These are phyloP conservation scores for Numenius phaeopus DNA, from an alignment of 2,797 vertebrate species.

Conservation along the genomic window DNA sequence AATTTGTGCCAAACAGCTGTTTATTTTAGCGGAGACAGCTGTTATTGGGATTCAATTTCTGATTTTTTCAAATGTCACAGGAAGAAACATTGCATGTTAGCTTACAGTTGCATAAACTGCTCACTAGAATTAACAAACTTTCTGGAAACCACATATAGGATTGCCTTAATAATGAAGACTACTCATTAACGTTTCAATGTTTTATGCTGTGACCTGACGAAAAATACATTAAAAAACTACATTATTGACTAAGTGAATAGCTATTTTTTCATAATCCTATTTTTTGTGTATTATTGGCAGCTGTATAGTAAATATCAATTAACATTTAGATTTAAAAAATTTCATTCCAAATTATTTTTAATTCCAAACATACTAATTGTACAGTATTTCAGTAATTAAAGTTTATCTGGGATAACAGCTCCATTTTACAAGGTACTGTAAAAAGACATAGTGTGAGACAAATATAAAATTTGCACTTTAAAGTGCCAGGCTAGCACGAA, in stretches of 20 bases:
- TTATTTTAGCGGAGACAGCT: slow-evolving; percentile 49
- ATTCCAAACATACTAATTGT: background rate
- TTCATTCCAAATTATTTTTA: background rate
- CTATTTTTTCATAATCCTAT: background rate
- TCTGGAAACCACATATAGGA: background rate
- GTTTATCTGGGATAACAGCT: background rate
- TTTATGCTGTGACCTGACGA: background rate
- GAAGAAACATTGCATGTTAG: background rate
- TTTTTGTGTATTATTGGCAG: background rate
- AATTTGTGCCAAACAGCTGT: slow-evolving; percentile 19
- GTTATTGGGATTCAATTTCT: slow-evolving; percentile 17
- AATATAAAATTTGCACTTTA: background rate
- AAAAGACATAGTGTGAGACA: background rate
- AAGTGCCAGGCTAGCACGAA: background rate
- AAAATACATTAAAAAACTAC: background rate
- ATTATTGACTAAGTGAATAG: background rate
- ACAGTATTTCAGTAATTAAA: background rate
- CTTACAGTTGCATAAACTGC: background rate
- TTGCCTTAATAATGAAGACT: slow-evolving; percentile 36
- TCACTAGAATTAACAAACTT: slow-evolving; percentile 39
- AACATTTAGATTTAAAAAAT: background rate
- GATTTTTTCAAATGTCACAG: slow-evolving; percentile 55
- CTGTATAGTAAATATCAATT: background rate
- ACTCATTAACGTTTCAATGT: background rate
- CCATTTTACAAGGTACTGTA: background rate